Percentiles rank a stretch among this genome's conserved stretches.
Evolutionary conservation across 2,113 vertebrate genomes (phyloP).

Genomic region (Heptranchias perlo): DNA sequence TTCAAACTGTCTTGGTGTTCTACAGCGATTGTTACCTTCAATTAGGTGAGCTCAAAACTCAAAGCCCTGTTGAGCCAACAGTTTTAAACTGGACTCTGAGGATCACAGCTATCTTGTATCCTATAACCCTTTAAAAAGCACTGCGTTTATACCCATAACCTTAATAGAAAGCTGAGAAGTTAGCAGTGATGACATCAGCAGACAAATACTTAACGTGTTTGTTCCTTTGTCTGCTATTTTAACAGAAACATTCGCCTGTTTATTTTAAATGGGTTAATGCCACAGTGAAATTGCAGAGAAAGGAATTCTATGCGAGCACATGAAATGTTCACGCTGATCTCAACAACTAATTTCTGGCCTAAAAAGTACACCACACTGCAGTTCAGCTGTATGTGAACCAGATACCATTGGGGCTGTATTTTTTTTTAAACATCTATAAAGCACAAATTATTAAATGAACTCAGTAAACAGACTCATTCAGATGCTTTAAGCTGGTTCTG

Average conservation of each 20-base stretch:
- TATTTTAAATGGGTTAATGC: not conserved
- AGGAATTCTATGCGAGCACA: not conserved
- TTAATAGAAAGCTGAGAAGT: not conserved
- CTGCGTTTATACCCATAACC: not conserved
- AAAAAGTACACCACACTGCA: not conserved
- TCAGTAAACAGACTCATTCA: not conserved
- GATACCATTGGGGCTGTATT: not conserved
- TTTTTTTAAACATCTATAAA: not conserved
- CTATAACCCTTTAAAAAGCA: not conserved
- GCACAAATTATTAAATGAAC: slow-evolving; percentile 19
- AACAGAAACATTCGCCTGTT: not conserved
- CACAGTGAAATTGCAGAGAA: not conserved
- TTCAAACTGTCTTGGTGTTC: not conserved
- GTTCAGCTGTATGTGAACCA: not conserved
- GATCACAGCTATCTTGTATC: not conserved
- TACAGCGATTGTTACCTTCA: not conserved
- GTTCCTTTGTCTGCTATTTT: not conserved
- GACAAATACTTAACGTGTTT: not conserved
- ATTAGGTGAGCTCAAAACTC: not conserved
- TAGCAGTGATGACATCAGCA: not conserved
- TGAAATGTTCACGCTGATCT: not conserved
- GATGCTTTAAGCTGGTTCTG: not conserved
- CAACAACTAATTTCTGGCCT: not conserved
- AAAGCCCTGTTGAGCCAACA: not conserved
- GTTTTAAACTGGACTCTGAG: not conserved